Evolutionary conservation across 2,113 vertebrate species (phyloP).

Genomic region (Galbula dea): DNA sequence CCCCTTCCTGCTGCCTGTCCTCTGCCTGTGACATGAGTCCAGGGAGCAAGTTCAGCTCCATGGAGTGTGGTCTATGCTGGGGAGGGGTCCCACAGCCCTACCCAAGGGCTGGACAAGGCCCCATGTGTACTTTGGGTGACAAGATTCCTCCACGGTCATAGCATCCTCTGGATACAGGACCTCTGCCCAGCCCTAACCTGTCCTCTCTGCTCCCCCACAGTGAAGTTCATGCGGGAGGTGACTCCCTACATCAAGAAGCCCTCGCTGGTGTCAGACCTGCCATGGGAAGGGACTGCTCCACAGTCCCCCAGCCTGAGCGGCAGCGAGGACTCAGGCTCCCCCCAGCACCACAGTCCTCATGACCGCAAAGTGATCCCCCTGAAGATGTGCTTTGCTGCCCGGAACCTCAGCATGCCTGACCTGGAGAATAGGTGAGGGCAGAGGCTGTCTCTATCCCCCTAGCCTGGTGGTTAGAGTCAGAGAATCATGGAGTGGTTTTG

Average conservation of each 20-base stretch:
- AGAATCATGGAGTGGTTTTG: not conserved
- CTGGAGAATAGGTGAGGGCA: constrained; percentile 90
- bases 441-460: not conserved
- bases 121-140: too few species aligned
- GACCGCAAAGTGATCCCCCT: constrained; percentile 91
- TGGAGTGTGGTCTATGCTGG: not conserved
- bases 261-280: constrained; percentile 87
- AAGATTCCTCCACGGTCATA: fast-evolving
- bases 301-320: constrained; percentile 86
- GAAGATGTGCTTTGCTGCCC: constrained; percentile 94
- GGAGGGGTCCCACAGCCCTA: not conserved
- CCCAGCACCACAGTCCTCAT: constrained; percentile 79
- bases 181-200: not conserved
- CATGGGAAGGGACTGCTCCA: constrained; percentile 83
- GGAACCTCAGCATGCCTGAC: constrained; percentile 95
- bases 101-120: not conserved
- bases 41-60: too few species aligned
- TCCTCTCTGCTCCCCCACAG: constrained; percentile 44
- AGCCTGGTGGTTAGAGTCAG: not conserved
- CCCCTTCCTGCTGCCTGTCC: not conserved
- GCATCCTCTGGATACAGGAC: not conserved
- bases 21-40: too few species aligned
- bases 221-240: constrained; percentile 94
- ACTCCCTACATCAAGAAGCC: constrained; percentile 95
- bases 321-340: constrained; percentile 88